phyloP scores from a whole-genome alignment of 2,888 invertebrate species.

The Metellina segmentata region DNA sequence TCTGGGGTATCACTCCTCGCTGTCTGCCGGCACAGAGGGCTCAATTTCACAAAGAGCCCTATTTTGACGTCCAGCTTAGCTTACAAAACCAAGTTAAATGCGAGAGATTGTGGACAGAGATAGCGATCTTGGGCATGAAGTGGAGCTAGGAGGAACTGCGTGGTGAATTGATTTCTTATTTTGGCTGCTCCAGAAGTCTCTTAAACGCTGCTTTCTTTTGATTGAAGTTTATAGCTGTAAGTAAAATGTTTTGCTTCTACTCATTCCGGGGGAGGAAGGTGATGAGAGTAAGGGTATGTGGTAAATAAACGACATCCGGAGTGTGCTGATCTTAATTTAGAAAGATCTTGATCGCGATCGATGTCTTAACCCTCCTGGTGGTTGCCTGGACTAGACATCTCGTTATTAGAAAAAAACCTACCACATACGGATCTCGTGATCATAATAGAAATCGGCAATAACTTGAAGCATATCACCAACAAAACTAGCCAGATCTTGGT shows the following conservation, averaged over 20 bases:
- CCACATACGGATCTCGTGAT: too few species aligned
- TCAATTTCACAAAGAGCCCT: slow-evolving; percentile 31
- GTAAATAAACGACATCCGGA: too few species aligned
- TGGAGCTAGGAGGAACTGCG: neutral
- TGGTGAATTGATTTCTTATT: neutral
- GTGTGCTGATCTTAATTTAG: too few species aligned
- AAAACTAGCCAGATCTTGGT: too few species aligned
- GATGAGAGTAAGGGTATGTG: neutral
- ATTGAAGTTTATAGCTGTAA: neutral
- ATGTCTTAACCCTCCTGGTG: too few species aligned
- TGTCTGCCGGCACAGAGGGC: slow-evolving; percentile 16
- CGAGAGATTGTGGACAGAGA: slow-evolving; percentile 5
- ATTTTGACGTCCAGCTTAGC: slow-evolving; percentile 6
- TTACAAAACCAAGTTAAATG: slow-evolving; percentile 20
- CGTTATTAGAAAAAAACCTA: too few species aligned
- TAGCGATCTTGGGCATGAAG: slow-evolving; percentile 21
- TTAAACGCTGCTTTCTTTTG: neutral
- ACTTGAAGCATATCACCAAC: too few species aligned
- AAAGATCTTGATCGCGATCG: too few species aligned
- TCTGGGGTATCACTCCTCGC: slow-evolving; percentile 17
- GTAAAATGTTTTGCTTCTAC: neutral
- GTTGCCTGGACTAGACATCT: too few species aligned
- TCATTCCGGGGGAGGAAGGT: neutral
- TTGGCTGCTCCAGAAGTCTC: neutral
- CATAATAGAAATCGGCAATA: too few species aligned